Evolutionary conservation across 2,797 vertebrate genomes (phyloP).

Genomic region (Sebastes dallii): DNA sequence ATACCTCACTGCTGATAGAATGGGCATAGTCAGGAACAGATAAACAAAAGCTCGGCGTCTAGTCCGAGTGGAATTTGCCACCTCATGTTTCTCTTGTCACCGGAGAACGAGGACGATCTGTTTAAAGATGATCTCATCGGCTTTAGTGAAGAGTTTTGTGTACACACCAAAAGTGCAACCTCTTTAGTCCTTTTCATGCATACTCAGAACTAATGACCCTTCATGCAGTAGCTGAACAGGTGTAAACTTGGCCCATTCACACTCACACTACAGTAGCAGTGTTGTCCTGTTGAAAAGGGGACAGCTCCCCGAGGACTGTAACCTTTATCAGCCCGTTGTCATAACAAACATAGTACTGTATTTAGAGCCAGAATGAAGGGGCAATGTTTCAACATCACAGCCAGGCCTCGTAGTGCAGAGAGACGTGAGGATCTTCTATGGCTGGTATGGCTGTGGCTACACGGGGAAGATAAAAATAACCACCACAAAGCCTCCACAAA

Average conservation of each 20-base stretch:
- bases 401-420: neutral
- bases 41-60: slow-evolving; percentile 53
- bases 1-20: slow-evolving; percentile 12
- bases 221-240: neutral
- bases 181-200: neutral
- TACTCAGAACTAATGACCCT: neutral
- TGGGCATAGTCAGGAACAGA: slow-evolving; percentile 18
- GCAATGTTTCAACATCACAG: slow-evolving; percentile 14
- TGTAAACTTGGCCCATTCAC: neutral
- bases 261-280: neutral
- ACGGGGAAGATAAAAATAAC: slow-evolving; percentile 25
- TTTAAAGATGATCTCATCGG: neutral
- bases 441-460: neutral
- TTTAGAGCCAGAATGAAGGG: slow-evolving; percentile 5
- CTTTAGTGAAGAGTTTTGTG: neutral
- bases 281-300: slow-evolving; percentile 20
- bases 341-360: slow-evolving; percentile 60
- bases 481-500: neutral
- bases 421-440: neutral
- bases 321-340: slow-evolving; percentile 58
- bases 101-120: neutral
- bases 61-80: slow-evolving; percentile 27
- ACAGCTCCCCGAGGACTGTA: slow-evolving; percentile 26
- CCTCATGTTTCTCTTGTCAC: slow-evolving; percentile 15
- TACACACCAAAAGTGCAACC: neutral